Base-by-base conservation (phyloP, 2,797 vertebrate genomes). In the Clarias platycephalus region DNA sequence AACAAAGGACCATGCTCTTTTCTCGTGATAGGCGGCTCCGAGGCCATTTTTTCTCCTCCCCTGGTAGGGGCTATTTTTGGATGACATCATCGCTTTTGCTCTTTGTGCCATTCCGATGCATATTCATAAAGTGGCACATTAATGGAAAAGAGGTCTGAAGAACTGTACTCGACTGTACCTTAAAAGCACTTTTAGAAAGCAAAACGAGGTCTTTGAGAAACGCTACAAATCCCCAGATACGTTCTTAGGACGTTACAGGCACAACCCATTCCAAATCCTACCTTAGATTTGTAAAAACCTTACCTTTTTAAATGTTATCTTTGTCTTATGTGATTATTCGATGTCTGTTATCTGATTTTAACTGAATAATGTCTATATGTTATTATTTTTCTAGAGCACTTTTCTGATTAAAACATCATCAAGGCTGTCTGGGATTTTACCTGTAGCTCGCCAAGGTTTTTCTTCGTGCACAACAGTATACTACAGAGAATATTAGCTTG, bases 81-180 rank as follows among this genome's bases (percentile, higher is more conserved):
- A 83, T 86, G 85, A 86, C 86, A 83, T 87, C 88, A 87, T 87
- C 80, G 75, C 76, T 79, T 80, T 86, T 64, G 34, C 85, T 86
- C 85, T 81, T 80, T 86, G 77, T 86, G 85, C 77, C 74, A 76
- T 86, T 86, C 70, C 12, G 53, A 81, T 83, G 80, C 82, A 86
- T 84, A 86, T 83, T 82, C 84, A 85, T 85, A 85, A 81, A 77
- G 37, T 62, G 20, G 81, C 64, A 83, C 74, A 40, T 82, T 66
- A 82, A 71, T 26, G 62, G 80, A 77, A 53, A 81, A 34, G 53
- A 77, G 63, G 40, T 62, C 62, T 76, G 71, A 58, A 81, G 79
- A 67, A 58, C 79, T 44, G 71, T 80, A 53, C 71, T n/a, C 63
- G 13, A 76, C 49, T 68, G n/a, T 53, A 53, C 49, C 49, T 53